Evolutionary conservation across 23 tunicate species (phyloP), one percentile per base, ranked within the genome.

Genomic region (Pegea sp.): DNA sequence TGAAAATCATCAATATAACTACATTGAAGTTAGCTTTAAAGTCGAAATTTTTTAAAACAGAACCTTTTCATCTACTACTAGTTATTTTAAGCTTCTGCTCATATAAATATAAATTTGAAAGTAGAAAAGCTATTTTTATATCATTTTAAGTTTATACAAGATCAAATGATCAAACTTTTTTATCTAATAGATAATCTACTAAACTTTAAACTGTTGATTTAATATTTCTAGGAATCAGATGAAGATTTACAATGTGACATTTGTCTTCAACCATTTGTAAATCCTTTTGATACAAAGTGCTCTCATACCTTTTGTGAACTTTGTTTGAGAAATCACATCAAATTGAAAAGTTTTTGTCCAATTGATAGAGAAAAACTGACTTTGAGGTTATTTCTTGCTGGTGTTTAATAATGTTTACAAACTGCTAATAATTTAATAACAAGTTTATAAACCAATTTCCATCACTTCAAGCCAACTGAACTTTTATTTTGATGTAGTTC

Each of bases 1-100:
- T 30, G 92, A 79, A 71, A 79, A 79, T 53, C 92, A 79, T 54
- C 78, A 79, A 60, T 79, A 79, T 46, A 72, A 79, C 62, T 79
- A 79, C 44, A 56, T 65, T 20, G 78, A 79, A 68, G 75, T 69
- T 26, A 32, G 34, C n/a, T n/a, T n/a, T n/a, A n/a, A n/a, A n/a
- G n/a, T n/a, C n/a, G n/a, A n/a, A n/a, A n/a, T n/a, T n/a, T n/a
- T n/a, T n/a, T n/a, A n/a, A n/a, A n/a, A n/a, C n/a, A n/a, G n/a
- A n/a, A n/a, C n/a, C n/a, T n/a, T n/a, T n/a, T n/a, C n/a, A n/a
- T n/a, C n/a, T n/a, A n/a, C n/a, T n/a, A n/a, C n/a, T n/a, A n/a
- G n/a, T n/a, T n/a, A n/a, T n/a, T n/a, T n/a, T n/a, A n/a, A n/a
- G n/a, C n/a, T n/a, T n/a, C n/a, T n/a, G n/a, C n/a, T n/a, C n/a